Evolutionary conservation across 2,797 vertebrate genomes (phyloP), one percentile per base, ranked within the genome.

Genomic region (Tokudaia tokunoshimensis): DNA sequence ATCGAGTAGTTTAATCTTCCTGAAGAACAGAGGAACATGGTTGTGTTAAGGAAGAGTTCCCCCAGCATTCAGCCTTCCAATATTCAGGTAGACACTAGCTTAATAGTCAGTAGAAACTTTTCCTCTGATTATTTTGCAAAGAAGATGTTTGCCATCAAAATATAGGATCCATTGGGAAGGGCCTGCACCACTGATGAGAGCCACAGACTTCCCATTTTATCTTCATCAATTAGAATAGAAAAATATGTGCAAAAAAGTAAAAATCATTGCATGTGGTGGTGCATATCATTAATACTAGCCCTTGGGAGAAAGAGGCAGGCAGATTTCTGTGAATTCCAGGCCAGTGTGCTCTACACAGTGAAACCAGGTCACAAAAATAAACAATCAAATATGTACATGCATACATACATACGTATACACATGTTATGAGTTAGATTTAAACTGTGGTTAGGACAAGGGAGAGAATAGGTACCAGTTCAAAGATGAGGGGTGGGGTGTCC

Each of bases 11-110:
- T 57, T 82, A 72, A 12, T 94, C 24, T 83, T 50, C 82, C 9
- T 50, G 20, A 61, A 17, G 76, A 20, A 59, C 2, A 6, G 57
- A 83, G 12, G 9, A 78, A 76, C 3, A 1, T 22, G 34, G 12
- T 50, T 17, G 8, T 10, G 11, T 1, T 63, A 19, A 57, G 29
- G 0, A 47, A 55, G 15, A 4, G 0, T 11, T 37, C 50, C 41
- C 29, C 47, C 3, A 6, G 8, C 3, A 10, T 8, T 63, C 50
- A 14, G 17, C 4, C 22, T 78, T n/a, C 55, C 3, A 31, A 5
- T 2, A 17, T 14, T 34, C n/a, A 82, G 37, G 22, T 34, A 1
- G 34, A 47, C 4, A 19, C 22, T 55, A 26, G 8, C 37, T 37
- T n/a, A 72, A 47, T 20, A 65, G 14, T 6, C 19, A 91, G 31